Evolutionary conservation across 2,797 vertebrate genomes (phyloP).

Genomic region (Pelodytes ibericus): DNA sequence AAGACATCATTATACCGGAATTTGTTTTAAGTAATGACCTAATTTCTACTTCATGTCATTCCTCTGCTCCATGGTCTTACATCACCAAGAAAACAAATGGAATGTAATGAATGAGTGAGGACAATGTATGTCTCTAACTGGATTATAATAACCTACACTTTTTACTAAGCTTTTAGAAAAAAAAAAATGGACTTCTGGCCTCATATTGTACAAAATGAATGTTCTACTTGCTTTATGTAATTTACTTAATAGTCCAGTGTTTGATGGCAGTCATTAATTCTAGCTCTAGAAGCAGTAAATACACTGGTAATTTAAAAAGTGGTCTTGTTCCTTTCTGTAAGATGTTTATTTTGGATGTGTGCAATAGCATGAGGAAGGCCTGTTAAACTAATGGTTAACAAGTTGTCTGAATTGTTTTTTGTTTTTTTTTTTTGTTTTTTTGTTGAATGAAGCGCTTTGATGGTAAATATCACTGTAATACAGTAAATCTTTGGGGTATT

Average conservation of each 20-base stretch:
- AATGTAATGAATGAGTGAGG: too few species aligned
- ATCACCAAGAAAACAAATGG: too few species aligned
- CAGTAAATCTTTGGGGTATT: constrained; percentile 21
- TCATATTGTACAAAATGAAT: too few species aligned
- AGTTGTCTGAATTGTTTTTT: constrained; percentile 20
- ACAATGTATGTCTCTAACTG: not conserved
- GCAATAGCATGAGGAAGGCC: constrained; percentile 15
- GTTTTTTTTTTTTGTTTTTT: too few species aligned
- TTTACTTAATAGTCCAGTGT: not conserved
- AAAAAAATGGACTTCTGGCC: too few species aligned
- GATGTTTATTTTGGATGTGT: constrained; percentile 32
- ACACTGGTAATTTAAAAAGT: not conserved
- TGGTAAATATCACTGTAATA: constrained; percentile 22
- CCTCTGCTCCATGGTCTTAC: too few species aligned
- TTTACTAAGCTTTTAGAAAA: too few species aligned
- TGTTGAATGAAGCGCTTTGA: constrained; percentile 22
- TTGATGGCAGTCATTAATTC: not conserved
- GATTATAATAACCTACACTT: not conserved
- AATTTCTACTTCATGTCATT: too few species aligned
- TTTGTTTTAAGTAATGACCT: too few species aligned
- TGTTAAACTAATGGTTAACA: constrained; percentile 37
- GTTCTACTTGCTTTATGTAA: too few species aligned
- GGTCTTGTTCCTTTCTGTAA: not conserved
- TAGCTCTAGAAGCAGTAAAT: not conserved
- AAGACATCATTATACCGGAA: too few species aligned